Percentiles rank a stretch among this genome's conserved stretches.
Conservation (phyloP, 1,140 invertebrate genomes). For the Drosophila nannoptera region DNA sequence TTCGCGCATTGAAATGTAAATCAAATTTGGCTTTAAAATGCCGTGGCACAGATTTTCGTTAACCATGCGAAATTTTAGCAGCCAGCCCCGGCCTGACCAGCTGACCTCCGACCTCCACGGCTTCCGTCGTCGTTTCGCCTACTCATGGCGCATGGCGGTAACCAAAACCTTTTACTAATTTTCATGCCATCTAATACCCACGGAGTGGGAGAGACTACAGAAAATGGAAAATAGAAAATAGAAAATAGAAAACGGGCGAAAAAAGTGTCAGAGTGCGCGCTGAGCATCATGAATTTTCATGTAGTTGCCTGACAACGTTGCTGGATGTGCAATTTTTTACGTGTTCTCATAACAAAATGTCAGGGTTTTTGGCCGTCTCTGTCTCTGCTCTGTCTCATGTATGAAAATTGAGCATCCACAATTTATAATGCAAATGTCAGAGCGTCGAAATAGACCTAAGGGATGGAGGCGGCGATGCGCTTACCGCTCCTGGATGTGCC, state of each 20-base stretch:
- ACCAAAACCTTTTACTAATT: constrained; percentile 29
- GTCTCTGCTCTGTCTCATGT: constrained; percentile 35
- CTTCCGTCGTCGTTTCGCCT: neutral
- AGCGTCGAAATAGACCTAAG: constrained; percentile 27
- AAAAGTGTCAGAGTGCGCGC: constrained; percentile 57
- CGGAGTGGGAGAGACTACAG: neutral
- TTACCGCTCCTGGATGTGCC: neutral
- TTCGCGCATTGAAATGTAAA: constrained; percentile 72
- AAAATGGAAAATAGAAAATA: neutral
- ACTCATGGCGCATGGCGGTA: too few relatives aligned
- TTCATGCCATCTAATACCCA: constrained; percentile 24
- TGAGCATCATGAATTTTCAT: constrained; percentile 73
- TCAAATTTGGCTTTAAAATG: constrained; percentile 70
- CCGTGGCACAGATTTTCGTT: constrained; percentile 55
- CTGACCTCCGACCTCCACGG: neutral
- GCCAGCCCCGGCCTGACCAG: constrained; percentile 7
- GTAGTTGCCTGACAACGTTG: constrained; percentile 67
- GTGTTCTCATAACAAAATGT: constrained; percentile 75
- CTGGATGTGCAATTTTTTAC: constrained; percentile 76
- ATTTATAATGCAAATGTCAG: constrained; percentile 76
- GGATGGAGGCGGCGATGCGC: too few relatives aligned
- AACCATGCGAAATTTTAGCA: constrained; percentile 51
- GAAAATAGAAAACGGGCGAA: constrained; percentile 6
- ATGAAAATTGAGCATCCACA: constrained; percentile 69
- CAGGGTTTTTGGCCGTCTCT: constrained; percentile 34